phyloP scores from a whole-genome alignment of 2,113 vertebrate genomes.

The Eulacestoma nigropectus region DNA sequence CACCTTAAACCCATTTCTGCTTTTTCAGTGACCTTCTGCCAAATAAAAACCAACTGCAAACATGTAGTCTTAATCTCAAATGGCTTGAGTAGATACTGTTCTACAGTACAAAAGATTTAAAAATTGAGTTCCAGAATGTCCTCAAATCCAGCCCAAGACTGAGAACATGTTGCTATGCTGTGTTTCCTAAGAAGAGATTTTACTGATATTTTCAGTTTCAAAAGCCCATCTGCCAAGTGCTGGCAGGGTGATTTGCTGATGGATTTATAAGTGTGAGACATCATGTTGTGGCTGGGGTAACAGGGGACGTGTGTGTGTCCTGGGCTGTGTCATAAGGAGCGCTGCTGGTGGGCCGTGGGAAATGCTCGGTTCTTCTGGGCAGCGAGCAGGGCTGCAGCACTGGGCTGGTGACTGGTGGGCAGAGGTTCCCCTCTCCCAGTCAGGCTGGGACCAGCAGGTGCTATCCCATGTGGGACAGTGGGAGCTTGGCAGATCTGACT shows the following conservation, averaged over 20 bases:
- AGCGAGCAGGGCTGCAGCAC: background rate
- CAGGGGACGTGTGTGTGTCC: fast-evolving
- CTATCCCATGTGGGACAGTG: fast-evolving
- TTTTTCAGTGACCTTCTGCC: background rate
- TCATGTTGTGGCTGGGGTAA: fast-evolving
- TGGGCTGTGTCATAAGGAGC: fast-evolving
- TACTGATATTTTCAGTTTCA: background rate
- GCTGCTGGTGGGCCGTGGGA: background rate
- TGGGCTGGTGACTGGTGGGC: background rate
- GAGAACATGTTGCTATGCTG: background rate
- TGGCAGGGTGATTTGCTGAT: background rate
- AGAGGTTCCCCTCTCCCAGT: background rate
- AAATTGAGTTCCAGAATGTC: background rate
- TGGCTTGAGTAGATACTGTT: background rate
- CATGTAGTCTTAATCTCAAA: background rate
- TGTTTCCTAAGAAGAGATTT: background rate
- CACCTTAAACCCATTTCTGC: background rate
- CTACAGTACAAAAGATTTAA: background rate
- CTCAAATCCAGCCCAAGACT: background rate
- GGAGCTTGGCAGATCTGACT: background rate
- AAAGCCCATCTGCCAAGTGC: background rate
- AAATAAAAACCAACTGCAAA: background rate
- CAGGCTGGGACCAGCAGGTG: fast-evolving
- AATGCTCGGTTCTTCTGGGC: background rate
- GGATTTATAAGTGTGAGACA: background rate